Percentiles rank a stretch among this genome's conserved stretches.
Conservation (phyloP, 2,888 invertebrate species). For the Pimpla rufipes region DNA sequence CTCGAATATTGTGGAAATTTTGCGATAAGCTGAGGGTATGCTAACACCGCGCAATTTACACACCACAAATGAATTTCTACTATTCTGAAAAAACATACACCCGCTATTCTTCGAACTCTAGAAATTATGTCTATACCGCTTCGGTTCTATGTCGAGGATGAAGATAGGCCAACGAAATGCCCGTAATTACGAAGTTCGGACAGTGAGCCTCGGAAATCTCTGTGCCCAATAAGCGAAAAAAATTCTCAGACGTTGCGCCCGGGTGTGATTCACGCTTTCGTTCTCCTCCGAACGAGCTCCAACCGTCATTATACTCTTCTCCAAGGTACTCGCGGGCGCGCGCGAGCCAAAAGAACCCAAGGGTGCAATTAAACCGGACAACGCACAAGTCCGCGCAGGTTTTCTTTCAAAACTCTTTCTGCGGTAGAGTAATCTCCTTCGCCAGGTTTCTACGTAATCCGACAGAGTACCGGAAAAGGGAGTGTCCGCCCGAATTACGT, state of each 20-base stretch:
- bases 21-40: constrained; percentile 79
- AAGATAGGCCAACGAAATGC: constrained; percentile 26
- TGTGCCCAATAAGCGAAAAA: constrained; percentile 44
- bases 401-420: constrained; percentile 52
- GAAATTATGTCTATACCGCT: constrained; percentile 58
- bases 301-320: constrained; percentile 65
- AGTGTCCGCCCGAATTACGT: constrained; percentile 3
- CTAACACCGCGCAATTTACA: constrained; percentile 22
- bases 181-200: constrained; percentile 41
- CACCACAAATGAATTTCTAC: constrained; percentile 36
- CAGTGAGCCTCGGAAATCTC: constrained; percentile 39
- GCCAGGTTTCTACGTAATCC: constrained; percentile 41
- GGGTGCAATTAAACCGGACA: constrained; percentile 64
- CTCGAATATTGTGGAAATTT: constrained; percentile 74
- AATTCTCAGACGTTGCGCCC: constrained; percentile 50
- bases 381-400: constrained; percentile 45
- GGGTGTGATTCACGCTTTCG: constrained; percentile 62
- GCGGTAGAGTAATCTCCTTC: constrained; percentile 21
- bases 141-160: constrained; percentile 41
- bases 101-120: constrained; percentile 53
- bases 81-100: constrained; percentile 34
- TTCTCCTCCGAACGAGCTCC: constrained; percentile 45
- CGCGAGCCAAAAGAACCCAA: constrained; percentile 48
- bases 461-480: constrained; percentile 13
- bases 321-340: constrained; percentile 30